Conservation (phyloP, 1,140 invertebrate species). For the Eufriesea mexicana region DNA sequence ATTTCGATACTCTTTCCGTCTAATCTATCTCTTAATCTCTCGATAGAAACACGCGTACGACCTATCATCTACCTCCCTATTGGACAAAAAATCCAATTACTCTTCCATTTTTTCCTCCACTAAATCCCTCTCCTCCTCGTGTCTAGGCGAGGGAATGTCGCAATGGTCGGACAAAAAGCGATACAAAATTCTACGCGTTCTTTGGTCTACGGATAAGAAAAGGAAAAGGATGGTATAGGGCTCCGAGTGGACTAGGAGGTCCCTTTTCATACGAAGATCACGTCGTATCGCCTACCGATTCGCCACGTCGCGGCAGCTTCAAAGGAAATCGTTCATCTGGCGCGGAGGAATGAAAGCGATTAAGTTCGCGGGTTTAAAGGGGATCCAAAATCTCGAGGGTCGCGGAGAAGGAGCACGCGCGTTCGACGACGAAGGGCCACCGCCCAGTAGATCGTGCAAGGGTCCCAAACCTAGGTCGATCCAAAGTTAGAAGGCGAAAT, state of each 20-base stretch:
- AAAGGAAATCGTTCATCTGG: constrained; percentile 45
- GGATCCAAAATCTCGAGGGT: constrained; percentile 22
- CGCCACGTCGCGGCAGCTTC: constrained; percentile 44
- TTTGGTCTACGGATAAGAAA: neutral
- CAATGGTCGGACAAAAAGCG: neutral
- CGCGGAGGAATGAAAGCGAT: constrained; percentile 43
- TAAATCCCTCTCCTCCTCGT: too few relatives aligned
- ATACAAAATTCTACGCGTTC: neutral
- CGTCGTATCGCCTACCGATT: constrained; percentile 17
- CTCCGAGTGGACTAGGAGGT: neutral
- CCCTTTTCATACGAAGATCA: neutral
- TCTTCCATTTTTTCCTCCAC: too few relatives aligned
- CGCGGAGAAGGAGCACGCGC: neutral
- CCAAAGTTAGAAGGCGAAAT: constrained; percentile 43
- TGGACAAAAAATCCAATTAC: too few relatives aligned
- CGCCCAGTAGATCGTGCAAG: constrained; percentile 10
- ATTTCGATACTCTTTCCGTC: neutral
- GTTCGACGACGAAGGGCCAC: constrained; percentile 13
- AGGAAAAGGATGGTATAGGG: neutral
- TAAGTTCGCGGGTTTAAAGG: constrained; percentile 53
- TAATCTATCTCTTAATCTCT: too few relatives aligned
- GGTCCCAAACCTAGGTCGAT: neutral
- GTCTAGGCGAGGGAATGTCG: too few relatives aligned
- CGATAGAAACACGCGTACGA: neutral
- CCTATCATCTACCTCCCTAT: too few relatives aligned